Conservation (phyloP, 2,113 vertebrate genomes). For the Porphyrio hochstetteri region DNA sequence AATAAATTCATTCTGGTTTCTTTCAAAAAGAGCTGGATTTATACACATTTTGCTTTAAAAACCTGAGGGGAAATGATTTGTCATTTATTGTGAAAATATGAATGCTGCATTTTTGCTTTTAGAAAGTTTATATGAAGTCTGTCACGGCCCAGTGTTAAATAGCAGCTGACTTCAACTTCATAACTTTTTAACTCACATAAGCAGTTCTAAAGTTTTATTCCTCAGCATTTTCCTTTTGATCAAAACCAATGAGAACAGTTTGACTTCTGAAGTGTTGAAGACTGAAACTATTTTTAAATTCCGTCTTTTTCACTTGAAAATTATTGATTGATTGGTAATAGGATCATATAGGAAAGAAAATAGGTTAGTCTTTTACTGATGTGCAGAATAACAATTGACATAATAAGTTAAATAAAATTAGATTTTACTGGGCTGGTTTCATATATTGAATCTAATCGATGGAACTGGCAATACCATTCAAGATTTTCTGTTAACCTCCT, state of each 20-base stretch:
- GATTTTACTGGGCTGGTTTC: background rate
- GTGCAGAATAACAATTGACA: slow-evolving; percentile 33
- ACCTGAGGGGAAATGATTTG: background rate
- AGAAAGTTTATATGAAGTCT: background rate
- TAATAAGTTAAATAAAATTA: slow-evolving; percentile 41
- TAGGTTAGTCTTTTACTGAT: background rate
- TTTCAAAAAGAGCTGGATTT: background rate
- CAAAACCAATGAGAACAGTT: background rate
- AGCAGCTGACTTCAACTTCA: background rate
- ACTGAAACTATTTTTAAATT: background rate
- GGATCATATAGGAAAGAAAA: slow-evolving; percentile 14
- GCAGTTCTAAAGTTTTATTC: background rate
- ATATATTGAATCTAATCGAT: slow-evolving; percentile 42
- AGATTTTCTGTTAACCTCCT: slow-evolving; percentile 45
- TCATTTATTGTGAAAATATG: slow-evolving; percentile 14
- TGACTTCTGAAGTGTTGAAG: background rate
- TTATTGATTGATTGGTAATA: slow-evolving; percentile 36
- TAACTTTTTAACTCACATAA: background rate
- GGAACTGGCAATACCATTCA: slow-evolving; percentile 43
- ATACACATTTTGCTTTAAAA: slow-evolving; percentile 6
- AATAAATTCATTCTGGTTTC: background rate
- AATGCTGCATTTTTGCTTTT: slow-evolving; percentile 12
- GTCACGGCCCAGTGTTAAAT: background rate
- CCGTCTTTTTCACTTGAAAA: background rate
- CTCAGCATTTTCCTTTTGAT: background rate